Base-by-base conservation (phyloP, 2,113 vertebrate genomes). In the Triplophysa dalaica region DNA sequence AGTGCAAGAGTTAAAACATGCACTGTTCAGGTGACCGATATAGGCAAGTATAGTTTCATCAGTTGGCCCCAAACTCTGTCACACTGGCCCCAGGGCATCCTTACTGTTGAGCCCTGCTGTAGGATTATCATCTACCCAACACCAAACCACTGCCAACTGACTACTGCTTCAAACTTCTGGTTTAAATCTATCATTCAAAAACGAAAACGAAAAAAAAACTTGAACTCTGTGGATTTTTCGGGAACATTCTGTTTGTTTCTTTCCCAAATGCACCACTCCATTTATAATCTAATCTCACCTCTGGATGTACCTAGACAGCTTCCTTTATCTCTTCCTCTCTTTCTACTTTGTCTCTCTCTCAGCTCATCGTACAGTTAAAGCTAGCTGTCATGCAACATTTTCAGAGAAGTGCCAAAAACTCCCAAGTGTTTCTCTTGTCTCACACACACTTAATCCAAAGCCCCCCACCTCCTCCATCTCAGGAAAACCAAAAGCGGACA, bases 401-500 rank as follows among this genome's bases (percentile, higher is more conserved):
- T 63, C 41, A 75, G 38, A 48, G 14, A 19, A 61, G 7, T 21
- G n/a, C 56, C 11, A 17, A 75, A 75, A 75, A 75, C 73, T 75
- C 58, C 70, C 58, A 52, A 75, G 65, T 24, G 66, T 56, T 76
- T 78, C 82, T 64, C 58, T 45, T 72, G 50, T 74, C 56, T 52
- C 24, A 45, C 48, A 75, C 64, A 24, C 16, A 76, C 24, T 19
- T 64, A 75, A 84, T 81, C 63, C 64, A 78, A 45, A 69, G 52
- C 63, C 43, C 29, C 21, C 60, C 29, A n/a, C 48, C 66, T 22
- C 22, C 65, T 22, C 60, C 70, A 76, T 85, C 69, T 33, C 72
- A 29, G 8, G 38, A 17, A 83, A 83, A 74, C 84, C 84, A 75
- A 74, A 81, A 83, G 79, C 50, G 58, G 38, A 58, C 56, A 64